phyloP scores from a whole-genome alignment of 1,140 invertebrate genomes.

The Bombyx mori region DNA sequence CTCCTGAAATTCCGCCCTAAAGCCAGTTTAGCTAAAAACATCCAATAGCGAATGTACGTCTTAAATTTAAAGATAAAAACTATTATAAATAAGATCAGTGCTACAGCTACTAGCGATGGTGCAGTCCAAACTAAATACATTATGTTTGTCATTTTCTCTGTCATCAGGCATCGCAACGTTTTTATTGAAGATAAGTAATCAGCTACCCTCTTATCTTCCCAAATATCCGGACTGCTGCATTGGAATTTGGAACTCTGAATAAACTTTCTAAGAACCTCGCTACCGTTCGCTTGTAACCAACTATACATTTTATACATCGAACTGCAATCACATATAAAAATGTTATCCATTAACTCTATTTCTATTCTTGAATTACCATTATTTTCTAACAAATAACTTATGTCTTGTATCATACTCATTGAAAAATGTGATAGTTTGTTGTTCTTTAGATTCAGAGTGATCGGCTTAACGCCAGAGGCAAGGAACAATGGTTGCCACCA shows the following conservation, averaged over 20 bases:
- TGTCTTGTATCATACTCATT: constrained; percentile 71
- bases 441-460: constrained; percentile 51
- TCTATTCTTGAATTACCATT: constrained; percentile 24
- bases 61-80: constrained; percentile 48
- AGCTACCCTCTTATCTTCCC: constrained; percentile 50
- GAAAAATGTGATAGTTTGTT: constrained; percentile 72
- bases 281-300: constrained; percentile 51
- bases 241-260: constrained; percentile 42
- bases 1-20: constrained; percentile 54
- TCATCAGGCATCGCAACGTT: constrained; percentile 36
- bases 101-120: constrained; percentile 36
- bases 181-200: constrained; percentile 52
- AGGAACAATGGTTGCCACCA: constrained; percentile 68
- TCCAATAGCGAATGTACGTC: constrained; percentile 71
- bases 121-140: constrained; percentile 49
- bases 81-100: constrained; percentile 27
- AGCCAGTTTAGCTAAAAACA: constrained; percentile 67
- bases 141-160: constrained; percentile 44
- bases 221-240: constrained; percentile 57
- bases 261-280: constrained; percentile 29
- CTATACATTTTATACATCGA: constrained; percentile 51
- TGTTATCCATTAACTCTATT: constrained; percentile 68
- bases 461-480: constrained; percentile 37
- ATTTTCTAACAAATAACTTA: constrained; percentile 55
- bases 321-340: constrained; percentile 71